These are phyloP conservation scores for Melitaea cinxia DNA, from an alignment of 1,140 invertebrate genomes.

Conservation along the genomic window DNA sequence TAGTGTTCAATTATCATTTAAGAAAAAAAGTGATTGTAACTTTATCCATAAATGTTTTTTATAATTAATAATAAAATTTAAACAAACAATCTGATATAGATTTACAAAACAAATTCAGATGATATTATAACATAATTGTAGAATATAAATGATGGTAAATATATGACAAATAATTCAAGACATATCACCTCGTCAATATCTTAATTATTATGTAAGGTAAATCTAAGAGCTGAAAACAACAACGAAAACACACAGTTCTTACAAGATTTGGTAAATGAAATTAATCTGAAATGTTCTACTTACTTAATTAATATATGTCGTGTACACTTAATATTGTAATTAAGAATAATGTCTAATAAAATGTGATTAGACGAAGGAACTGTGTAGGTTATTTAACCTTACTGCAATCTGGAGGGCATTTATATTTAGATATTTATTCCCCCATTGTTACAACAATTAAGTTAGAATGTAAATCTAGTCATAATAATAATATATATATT, in stretches of 20 bases:
- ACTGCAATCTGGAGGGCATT: constrained; percentile 15
- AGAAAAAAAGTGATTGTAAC: no score
- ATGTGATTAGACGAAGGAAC: not conserved
- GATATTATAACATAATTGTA: no score
- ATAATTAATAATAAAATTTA: no score
- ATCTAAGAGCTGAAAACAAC: not conserved
- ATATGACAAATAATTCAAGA: no score
- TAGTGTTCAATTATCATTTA: no score
- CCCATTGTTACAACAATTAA: not conserved
- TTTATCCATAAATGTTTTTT: no score
- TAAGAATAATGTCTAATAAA: not conserved
- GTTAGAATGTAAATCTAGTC: not conserved
- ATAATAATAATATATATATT: not conserved
- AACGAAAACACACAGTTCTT: not conserved
- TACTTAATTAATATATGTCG: not conserved
- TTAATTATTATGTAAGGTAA: not conserved
- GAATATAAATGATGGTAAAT: no score
- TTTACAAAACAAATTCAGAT: no score
- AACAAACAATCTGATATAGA: no score
- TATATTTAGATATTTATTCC: constrained; percentile 1
- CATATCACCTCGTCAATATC: not conserved
- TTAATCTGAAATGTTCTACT: not conserved
- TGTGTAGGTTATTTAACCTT: constrained; percentile 18
- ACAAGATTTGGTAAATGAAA: not conserved
- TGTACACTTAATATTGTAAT: constrained; percentile 1